Evolutionary conservation across 1,140 invertebrate genomes (phyloP), one percentile per base, ranked within the genome.

Genomic region (Drosophila sturtevanti): DNA sequence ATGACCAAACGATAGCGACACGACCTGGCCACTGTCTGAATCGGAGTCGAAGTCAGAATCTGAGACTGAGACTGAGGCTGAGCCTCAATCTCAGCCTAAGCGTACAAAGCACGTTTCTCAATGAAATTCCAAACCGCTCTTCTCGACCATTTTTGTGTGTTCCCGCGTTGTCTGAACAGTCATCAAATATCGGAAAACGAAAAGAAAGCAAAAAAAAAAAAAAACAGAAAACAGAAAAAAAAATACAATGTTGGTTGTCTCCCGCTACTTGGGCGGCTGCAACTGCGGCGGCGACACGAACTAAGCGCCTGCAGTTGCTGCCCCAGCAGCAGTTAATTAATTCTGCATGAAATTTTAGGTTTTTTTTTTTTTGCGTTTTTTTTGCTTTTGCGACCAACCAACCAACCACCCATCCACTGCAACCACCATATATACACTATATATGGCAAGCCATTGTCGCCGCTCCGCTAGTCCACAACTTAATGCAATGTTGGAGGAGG

Each of bases 271-370:
- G 81, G 81, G 81, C 81, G 81, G 68, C 81, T 72, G 68, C 79
- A 79, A 63, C 67, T 77, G 68, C 27, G 67, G 72, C 72, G 77
- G 67, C 81, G 73, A 77, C 81, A 85, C 81, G 81, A 86, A 85
- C 75, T 56, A 78, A 66, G 67, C 67, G 61, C 63, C 66, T 56
- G 77, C 59, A 70, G 80, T 63, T 74, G 75, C 69, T 69, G 63
- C 68, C 68, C 73, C 79, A 55, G 79, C 69, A 55, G 79, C 69
- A 81, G 76, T 91, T 91, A 91, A 91, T 91, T 91, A 91, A 91
- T 91, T 91, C 89, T 81, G 79, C 85, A 89, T 89, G 84, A 89
- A 89, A 85, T 89, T 89, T 89, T 72, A 89, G 69, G 79, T 55
- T 89, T 85, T 72, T n/a, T n/a, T 55, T 89, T 85, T 24, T 31